Evolutionary conservation across 2,113 vertebrate genomes (phyloP).

Genomic region (Bothrops jararaca): DNA sequence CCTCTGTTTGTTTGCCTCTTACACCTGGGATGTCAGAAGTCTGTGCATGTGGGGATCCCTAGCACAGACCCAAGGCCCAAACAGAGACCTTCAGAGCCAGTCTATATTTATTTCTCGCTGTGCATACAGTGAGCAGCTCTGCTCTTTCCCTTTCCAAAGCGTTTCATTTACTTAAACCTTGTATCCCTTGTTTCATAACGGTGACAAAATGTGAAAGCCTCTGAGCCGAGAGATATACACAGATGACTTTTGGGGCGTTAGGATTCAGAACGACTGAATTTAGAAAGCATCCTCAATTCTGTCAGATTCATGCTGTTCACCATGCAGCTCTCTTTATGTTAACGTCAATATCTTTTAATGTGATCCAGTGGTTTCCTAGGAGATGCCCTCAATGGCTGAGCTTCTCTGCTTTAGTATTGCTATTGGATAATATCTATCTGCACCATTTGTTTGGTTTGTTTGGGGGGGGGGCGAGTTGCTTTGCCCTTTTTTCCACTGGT

Average conservation of each 20-base stretch:
- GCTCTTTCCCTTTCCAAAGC: neutral
- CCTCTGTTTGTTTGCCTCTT: neutral
- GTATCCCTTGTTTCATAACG: slow-evolving; percentile 29
- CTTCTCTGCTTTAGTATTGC: slow-evolving; percentile 60
- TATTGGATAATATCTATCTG: slow-evolving; percentile 70
- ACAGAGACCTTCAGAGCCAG: neutral
- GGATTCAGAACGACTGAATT: slow-evolving; percentile 58
- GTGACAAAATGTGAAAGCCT: slow-evolving; percentile 21
- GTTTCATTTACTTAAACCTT: neutral
- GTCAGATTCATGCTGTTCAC: slow-evolving; percentile 54
- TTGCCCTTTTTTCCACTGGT: slow-evolving; percentile 64
- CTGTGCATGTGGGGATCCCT: neutral
- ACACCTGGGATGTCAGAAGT: neutral
- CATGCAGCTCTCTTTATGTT: slow-evolving; percentile 71
- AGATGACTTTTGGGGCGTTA: neutral
- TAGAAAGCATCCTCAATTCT: slow-evolving; percentile 57
- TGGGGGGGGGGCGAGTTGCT: slow-evolving; percentile 30
- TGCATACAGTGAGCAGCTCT: neutral
- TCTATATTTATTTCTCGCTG: neutral
- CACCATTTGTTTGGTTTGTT: slow-evolving; percentile 72
- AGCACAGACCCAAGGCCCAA: neutral
- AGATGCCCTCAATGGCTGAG: slow-evolving; percentile 73
- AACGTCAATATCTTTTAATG: slow-evolving; percentile 70
- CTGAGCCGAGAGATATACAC: slow-evolving; percentile 13
- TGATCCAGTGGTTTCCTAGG: slow-evolving; percentile 80